Evolutionary conservation across 2,888 invertebrate species (phyloP).

Genomic region (Melangyna quadrimaculata): DNA sequence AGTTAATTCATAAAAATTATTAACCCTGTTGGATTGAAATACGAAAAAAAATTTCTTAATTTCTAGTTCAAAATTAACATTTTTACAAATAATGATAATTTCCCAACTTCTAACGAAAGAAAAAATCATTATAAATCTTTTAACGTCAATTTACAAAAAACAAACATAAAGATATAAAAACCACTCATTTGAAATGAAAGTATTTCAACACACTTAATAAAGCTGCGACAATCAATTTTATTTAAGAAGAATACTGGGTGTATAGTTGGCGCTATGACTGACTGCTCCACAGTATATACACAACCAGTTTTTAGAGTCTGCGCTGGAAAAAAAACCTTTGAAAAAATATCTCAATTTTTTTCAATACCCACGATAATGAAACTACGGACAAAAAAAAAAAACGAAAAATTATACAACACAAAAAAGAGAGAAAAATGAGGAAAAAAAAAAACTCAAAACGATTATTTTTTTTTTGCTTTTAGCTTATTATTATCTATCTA

Average conservation of each 20-base stretch:
- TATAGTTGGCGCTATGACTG: conserved; percentile 10
- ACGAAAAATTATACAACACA: conserved; percentile 9
- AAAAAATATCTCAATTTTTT: conserved; percentile 58
- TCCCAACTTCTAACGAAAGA: neutral
- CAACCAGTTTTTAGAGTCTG: conserved; percentile 67
- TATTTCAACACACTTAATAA: conserved; percentile 52
- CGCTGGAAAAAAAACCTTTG: conserved; percentile 54
- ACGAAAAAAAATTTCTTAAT: neutral
- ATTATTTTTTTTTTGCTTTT: conserved; percentile 61
- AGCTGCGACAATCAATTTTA: conserved; percentile 49
- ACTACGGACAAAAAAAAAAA: conserved; percentile 20
- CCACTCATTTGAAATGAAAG: conserved; percentile 20
- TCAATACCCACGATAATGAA: conserved; percentile 64
- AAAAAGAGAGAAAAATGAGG: conserved; percentile 10
- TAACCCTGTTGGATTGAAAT: neutral
- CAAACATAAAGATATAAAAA: neutral
- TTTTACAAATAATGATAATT: neutral
- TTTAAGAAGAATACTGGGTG: neutral
- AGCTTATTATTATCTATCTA: conserved; percentile 45
- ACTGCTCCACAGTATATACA: too few species aligned
- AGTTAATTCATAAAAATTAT: neutral
- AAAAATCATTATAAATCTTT: neutral
- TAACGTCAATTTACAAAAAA: neutral
- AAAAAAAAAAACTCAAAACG: conserved; percentile 49
- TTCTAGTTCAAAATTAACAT: neutral